Percentiles rank a stretch among this genome's conserved stretches.
These are phyloP conservation scores for Rhinoptilus africanus DNA, from an alignment of 2,113 vertebrate species.

Conservation along the genomic window DNA sequence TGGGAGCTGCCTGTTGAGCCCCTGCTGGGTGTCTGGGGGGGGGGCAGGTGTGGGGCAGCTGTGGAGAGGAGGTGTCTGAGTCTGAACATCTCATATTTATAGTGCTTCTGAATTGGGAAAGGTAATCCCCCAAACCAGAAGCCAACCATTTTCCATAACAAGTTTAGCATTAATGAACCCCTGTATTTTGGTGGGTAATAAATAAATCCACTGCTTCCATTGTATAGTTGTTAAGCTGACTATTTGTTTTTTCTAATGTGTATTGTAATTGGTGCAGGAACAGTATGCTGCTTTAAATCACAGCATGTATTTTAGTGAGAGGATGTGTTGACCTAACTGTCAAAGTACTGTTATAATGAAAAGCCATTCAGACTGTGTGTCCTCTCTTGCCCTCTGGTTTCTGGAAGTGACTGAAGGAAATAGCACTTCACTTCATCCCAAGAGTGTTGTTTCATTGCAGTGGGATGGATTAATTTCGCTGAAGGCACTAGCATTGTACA, in stretches of 20 bases:
- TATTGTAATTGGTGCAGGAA: background rate
- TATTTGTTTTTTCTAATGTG: background rate
- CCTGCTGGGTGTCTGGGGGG: fast-evolving
- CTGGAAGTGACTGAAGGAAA: conserved; percentile 31
- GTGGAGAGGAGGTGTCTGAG: background rate
- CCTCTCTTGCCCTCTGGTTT: conserved; percentile 11
- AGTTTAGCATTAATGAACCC: background rate
- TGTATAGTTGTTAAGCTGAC: background rate
- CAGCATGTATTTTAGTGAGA: background rate
- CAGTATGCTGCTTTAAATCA: background rate
- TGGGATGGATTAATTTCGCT: background rate
- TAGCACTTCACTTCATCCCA: background rate
- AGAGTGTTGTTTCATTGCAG: background rate
- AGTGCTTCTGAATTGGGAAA: background rate
- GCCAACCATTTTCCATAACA: background rate
- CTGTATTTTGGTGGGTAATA: background rate
- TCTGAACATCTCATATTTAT: background rate
- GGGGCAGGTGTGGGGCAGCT: too few species aligned
- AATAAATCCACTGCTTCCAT: background rate
- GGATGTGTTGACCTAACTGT: background rate
- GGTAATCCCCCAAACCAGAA: background rate
- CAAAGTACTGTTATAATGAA: background rate
- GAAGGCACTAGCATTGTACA: background rate
- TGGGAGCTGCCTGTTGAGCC: background rate
- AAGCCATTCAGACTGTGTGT: background rate